Conservation (phyloP, 2,113 vertebrate species). For the Hyaena hyaena region DNA sequence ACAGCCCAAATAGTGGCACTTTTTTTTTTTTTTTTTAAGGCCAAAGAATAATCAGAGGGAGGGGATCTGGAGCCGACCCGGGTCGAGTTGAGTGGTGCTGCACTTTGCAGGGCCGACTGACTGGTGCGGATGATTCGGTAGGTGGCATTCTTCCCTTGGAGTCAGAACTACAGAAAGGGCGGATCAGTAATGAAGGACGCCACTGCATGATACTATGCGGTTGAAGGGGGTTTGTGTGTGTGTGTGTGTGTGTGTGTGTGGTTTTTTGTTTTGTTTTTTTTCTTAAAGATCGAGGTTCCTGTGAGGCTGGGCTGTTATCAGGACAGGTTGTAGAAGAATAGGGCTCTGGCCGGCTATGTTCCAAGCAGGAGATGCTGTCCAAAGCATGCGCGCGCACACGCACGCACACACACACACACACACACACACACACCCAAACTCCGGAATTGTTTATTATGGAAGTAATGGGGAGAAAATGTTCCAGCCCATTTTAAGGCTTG, state of each 20-base stretch:
- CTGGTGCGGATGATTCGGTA: conserved; percentile 61
- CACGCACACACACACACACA: neutral
- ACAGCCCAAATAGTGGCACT: conserved; percentile 1
- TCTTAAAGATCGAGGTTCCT: neutral
- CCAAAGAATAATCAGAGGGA: conserved; percentile 52
- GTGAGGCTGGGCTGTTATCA: neutral
- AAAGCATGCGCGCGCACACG: neutral
- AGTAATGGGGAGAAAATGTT: neutral
- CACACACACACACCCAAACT: neutral
- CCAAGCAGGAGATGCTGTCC: neutral
- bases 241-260: too few relatives aligned
- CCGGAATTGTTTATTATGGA: conserved; percentile 19
- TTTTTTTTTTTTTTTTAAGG: neutral
- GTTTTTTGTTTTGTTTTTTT: too few relatives aligned
- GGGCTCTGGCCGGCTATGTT: neutral
- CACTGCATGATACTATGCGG: neutral
- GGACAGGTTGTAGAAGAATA: conserved; percentile 18
- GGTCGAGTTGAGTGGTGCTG: neutral
- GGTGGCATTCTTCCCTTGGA: conserved; percentile 76
- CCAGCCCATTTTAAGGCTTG: neutral
- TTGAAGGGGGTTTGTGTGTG: neutral
- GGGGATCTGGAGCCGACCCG: neutral
- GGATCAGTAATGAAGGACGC: neutral
- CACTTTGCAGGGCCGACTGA: conserved; percentile 33
- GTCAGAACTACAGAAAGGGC: neutral